Base-by-base conservation (phyloP, 1,140 invertebrate genomes). In the Colletes gigas region DNA sequence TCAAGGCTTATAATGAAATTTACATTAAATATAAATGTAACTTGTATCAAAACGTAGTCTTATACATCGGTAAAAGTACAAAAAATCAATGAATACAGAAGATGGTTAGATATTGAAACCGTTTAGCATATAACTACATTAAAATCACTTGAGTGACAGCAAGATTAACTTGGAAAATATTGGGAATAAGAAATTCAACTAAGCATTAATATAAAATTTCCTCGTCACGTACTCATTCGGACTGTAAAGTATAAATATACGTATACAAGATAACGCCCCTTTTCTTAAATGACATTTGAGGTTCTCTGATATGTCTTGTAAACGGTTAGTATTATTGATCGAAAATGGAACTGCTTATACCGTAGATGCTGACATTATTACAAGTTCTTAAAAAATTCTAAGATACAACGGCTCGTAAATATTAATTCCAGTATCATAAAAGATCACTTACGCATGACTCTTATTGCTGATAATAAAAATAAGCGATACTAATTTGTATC, bases 321-420 rank as follows among this genome's bases (percentile, higher is more conserved):
- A 84, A 88, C 82, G 83, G 88, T 84, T 88, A 82, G 84, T 88
- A 84, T 82, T 89, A 89, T 89, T 86, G 88, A 89, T 89, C 88
- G 87, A 54, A 82, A 75, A 74, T 73, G 65, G 62, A 78, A 78
- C 47, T 78, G 57, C 70, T 47, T 77, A 71, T 75, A 73, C 39
- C 68, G 63, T 9, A 52, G 19, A 44, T 17, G 63, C 59, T 65
- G 70, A 9, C 19, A 44, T 74, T 65, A 78, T 65, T 14, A 12
- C 14, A 5, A 15, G 8, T 81, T 57, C 21, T 12, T 9, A 30
- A 14, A 66, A 19, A 66, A 67, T 44, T 54, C n/a, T 30, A 47
- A 68, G 10, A 74, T 15, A 6, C n/a, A 30, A 19, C 44, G 12
- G 19, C 10, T 52, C 3, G 44, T n/a, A 63, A 39, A 50, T 57